A percentile compares a stretch with the other conserved stretches of the same genome.
Evolutionary conservation across 1,140 invertebrate genomes (phyloP).

Genomic region (Lerema accius): DNA sequence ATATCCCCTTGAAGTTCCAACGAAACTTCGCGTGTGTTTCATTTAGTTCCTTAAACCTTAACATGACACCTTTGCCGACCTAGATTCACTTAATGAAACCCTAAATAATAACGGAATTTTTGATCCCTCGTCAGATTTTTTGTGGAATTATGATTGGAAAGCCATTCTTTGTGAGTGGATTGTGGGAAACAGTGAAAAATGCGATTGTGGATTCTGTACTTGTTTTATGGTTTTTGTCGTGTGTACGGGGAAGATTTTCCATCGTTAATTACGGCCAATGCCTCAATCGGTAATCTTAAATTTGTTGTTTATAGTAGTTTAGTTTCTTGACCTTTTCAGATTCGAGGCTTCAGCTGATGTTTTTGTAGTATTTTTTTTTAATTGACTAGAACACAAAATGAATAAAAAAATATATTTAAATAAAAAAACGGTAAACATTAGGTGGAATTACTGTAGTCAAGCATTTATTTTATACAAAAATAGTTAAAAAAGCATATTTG

Average conservation of each 20-base stretch:
- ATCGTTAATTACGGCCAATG: conserved; percentile 87
- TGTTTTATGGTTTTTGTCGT: conserved; percentile 42
- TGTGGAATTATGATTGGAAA: conserved; percentile 61
- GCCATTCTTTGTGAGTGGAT: conserved; percentile 38
- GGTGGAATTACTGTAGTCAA: too few species aligned
- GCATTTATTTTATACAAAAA: too few species aligned
- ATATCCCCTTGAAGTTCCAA: conserved; percentile 30
- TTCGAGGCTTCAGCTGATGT: neutral
- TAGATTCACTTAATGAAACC: conserved; percentile 39
- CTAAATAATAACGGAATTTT: conserved; percentile 54
- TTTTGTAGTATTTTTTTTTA: too few species aligned
- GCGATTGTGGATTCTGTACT: conserved; percentile 49
- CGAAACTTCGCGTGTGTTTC: conserved; percentile 32
- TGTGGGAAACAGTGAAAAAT: conserved; percentile 47
- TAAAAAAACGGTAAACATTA: too few species aligned
- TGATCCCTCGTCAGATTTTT: conserved; percentile 47
- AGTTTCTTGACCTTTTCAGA: too few species aligned
- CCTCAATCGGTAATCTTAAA: conserved; percentile 86
- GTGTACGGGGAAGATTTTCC: conserved; percentile 84
- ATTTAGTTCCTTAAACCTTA: conserved; percentile 43
- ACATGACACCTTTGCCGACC: conserved; percentile 41
- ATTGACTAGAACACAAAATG: too few species aligned
- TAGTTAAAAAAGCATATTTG: too few species aligned
- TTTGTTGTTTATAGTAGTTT: neutral
- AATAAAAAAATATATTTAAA: too few species aligned